These are phyloP conservation scores for Frankliniella intonsa DNA, from an alignment of 2,888 invertebrate species.

Conservation along the genomic window DNA sequence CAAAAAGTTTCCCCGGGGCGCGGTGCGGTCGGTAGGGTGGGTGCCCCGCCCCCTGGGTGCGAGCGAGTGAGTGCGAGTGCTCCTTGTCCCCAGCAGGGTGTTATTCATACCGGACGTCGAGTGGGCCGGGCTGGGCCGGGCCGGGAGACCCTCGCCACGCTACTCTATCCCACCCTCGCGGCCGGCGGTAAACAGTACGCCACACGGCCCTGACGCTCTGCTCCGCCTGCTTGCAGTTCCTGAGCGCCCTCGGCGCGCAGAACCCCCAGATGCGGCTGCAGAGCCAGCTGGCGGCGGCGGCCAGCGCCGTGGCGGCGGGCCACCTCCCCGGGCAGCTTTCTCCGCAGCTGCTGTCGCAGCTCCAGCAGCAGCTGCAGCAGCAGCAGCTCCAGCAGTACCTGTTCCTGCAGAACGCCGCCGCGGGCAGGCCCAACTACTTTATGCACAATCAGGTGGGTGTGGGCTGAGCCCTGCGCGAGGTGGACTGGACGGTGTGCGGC, in stretches of 20 bases:
- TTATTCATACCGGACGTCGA: no score
- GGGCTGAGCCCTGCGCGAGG: background rate
- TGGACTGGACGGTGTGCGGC: no score
- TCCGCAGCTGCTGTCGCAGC: slow-evolving; percentile 43
- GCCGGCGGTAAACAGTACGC: slow-evolving; percentile 47
- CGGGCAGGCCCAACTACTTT: slow-evolving; percentile 53
- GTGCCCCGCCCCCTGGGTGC: slow-evolving; percentile 44
- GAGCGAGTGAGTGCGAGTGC: slow-evolving; percentile 36
- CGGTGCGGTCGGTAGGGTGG: background rate
- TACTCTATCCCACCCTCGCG: slow-evolving; percentile 50
- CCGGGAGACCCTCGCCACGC: slow-evolving; percentile 43
- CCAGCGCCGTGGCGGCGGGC: slow-evolving; percentile 41
- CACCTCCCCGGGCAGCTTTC: slow-evolving; percentile 31
- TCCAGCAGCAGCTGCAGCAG: slow-evolving; percentile 54
- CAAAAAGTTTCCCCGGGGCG: background rate
- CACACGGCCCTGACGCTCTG: slow-evolving; percentile 43
- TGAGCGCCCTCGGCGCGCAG: slow-evolving; percentile 42
- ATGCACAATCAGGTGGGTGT: slow-evolving; percentile 67
- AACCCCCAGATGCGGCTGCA: slow-evolving; percentile 46
- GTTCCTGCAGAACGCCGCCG: slow-evolving; percentile 33
- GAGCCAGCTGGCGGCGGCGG: slow-evolving; percentile 47
- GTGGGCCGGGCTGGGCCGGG: no score
- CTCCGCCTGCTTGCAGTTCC: slow-evolving; percentile 40
- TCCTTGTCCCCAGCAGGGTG: background rate
- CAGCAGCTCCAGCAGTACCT: slow-evolving; percentile 55